Percentiles rank a stretch among this genome's conserved stretches.
Evolutionary conservation across 2,888 invertebrate species (phyloP).

Genomic region (Altica lythri): DNA sequence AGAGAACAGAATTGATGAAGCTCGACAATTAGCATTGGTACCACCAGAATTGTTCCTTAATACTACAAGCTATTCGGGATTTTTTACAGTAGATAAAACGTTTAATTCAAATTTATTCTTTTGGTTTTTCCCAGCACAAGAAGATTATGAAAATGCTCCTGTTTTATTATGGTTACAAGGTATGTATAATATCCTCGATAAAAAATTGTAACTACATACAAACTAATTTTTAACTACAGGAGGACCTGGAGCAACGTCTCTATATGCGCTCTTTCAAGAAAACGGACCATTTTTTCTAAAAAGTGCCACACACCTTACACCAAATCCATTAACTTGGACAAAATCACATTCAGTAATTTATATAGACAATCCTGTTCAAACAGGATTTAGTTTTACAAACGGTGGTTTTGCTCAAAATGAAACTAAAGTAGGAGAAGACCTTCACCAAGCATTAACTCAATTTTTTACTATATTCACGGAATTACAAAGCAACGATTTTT

Average conservation of each 20-base stretch:
- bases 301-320: conserved; percentile 46
- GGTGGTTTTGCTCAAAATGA: conserved; percentile 79
- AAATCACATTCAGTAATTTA: conserved; percentile 64
- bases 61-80: conserved; percentile 73
- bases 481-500: conserved; percentile 73
- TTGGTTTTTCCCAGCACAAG: conserved; percentile 82
- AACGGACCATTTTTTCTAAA: conserved; percentile 70
- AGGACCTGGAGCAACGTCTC: conserved; percentile 77
- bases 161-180: conserved; percentile 80
- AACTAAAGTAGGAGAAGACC: conserved; percentile 75
- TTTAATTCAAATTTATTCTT: conserved; percentile 82
- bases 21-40: conserved; percentile 61
- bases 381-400: conserved; percentile 84
- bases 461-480: conserved; percentile 82
- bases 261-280: conserved; percentile 78
- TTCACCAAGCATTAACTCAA: conserved; percentile 75
- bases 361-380: conserved; percentile 90
- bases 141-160: conserved; percentile 61
- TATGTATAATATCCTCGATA: background rate
- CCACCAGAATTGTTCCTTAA: conserved; percentile 56
- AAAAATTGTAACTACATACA: background rate
- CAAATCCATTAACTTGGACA: conserved; percentile 62
- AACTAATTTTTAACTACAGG: conserved; percentile 46
- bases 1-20: conserved; percentile 67
- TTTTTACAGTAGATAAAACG: conserved; percentile 75